Conservation (phyloP, 2,888 invertebrate species). For the Melikaiella ostensackeni region DNA sequence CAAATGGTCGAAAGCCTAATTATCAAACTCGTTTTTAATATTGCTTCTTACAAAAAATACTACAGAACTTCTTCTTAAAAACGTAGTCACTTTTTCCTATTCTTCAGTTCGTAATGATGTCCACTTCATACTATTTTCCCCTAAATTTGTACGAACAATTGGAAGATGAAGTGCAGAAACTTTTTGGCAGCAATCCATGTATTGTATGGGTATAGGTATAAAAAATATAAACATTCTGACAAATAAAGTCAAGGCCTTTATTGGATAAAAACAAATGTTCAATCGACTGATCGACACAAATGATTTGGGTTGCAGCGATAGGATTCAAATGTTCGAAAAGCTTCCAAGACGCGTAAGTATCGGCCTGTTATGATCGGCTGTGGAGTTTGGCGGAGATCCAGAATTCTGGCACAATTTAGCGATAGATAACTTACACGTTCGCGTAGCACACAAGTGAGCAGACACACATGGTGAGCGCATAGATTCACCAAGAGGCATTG, state of each 20-base stretch:
- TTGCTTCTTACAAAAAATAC: no score
- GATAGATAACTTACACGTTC: conserved; percentile 62
- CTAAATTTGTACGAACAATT: no score
- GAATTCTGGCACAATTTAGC: conserved; percentile 48
- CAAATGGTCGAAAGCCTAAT: no score
- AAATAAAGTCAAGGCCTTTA: background rate
- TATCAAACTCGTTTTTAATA: no score
- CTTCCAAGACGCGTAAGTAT: conserved; percentile 53
- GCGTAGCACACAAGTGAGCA: conserved; percentile 56
- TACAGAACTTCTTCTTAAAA: no score
- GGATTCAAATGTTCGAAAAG: conserved; percentile 41
- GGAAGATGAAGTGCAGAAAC: no score
- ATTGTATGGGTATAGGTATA: background rate
- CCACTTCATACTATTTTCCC: no score
- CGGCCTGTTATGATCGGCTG: conserved; percentile 63
- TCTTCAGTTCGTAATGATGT: no score
- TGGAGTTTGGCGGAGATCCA: conserved; percentile 61
- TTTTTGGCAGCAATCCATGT: background rate
- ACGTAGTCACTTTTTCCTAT: no score
- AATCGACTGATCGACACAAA: conserved; percentile 15
- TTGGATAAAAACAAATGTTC: conserved; percentile 8
- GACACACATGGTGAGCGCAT: conserved; percentile 56
- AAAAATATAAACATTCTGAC: background rate
- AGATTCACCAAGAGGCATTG: conserved; percentile 54
- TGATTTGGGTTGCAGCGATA: background rate